Evolutionary conservation across 2,113 vertebrate genomes (phyloP), one percentile per base, ranked within the genome.

Genomic region (Gopherus evgoodei): DNA sequence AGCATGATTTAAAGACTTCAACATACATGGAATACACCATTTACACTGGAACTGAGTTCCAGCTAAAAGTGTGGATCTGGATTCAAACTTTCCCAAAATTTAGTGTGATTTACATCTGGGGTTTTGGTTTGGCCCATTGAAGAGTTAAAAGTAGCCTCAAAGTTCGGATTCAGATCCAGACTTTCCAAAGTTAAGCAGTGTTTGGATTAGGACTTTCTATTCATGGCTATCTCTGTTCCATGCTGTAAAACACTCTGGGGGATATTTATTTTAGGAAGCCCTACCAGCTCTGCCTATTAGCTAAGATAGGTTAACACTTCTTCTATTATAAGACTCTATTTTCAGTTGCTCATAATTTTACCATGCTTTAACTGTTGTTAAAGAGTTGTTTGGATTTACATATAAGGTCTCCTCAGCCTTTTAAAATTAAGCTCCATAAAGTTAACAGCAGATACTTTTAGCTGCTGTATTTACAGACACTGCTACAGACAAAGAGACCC

Each of bases 401-500:
- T 72, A 38, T 38, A 72, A 72, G 35, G 9, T 72, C 9, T 44
- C 83, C 8, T 90, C 52, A 47, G 14, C 54, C 42, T 22, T 81
- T 27, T 57, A 72, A 35, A 84, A 27, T 7, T 47, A 53, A 91
- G 47, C 38, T 83, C 22, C 0, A 0, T 13, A 78, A 72, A 72
- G 21, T 47, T 47, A 47, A 57, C 10, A 2, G 0, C 79, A 22
- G 47, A n/a, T 7, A 81, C 42, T 5, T 8, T 3, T 35, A 76
- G 27, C 54, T 69, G 11, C 59, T 75, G 0, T 53, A 38, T 89
- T 78, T 89, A 50, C 14, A 83, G 90, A n/a, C 11, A 17, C 22
- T 57, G n/a, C 5, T 44, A 25, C 38, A 86, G 85, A 69, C 4
- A 92, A 83, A 87, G 90, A 27, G 21, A 31, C 85, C 4, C 27